Base-by-base conservation (phyloP, 1,140 invertebrate genomes). In the Drosophila pandora region DNA sequence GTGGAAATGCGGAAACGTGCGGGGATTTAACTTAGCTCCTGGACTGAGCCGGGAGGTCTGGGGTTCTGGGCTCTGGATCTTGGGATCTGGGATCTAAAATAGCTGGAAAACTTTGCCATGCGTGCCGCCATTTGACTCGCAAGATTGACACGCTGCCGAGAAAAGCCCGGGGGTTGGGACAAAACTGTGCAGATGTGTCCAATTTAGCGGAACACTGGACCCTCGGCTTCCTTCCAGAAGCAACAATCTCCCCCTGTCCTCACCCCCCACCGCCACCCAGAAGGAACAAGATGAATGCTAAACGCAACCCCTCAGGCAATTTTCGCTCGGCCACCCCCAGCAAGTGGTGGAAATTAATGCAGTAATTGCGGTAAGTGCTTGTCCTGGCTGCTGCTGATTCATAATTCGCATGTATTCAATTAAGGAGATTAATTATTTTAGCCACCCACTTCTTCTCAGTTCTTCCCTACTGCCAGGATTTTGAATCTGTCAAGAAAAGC, bases 111-210 rank as follows among this genome's bases (percentile, higher is more conserved):
- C 70, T 87, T 88, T 59, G 65, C 78, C 83, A 87, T 87, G 82
- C 82, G 82, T 87, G 82, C 82, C 82, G 78, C 83, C 82, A 87
- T 87, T 87, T 87, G 82, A 88, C 78, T 87, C 72, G 70, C 69
- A 79, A 87, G 83, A 87, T 87, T 88, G 83, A 87, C 82, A 87
- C 83, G 82, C 83, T 87, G 83, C 82, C 83, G 78, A 76, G 64
- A 68, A 71, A 76, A 34, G 17, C 34, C 54, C 37, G 30, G 25
- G 28, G 53, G 59, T 32, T 32, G 43, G 55, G 52, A 41, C 71
- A 87, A 82, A 87, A 83, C 71, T 68, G 73, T 88, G 65, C 82
- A 87, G 82, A 87, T 87, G 82, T 87, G 83, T 88, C 82, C 82
- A 87, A 87, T 87, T 87, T 88, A 87, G 83, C 87, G 83, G 75